Evolutionary conservation across 1,140 invertebrate species (phyloP).

Genomic region (Mizuhopecten yessoensis): DNA sequence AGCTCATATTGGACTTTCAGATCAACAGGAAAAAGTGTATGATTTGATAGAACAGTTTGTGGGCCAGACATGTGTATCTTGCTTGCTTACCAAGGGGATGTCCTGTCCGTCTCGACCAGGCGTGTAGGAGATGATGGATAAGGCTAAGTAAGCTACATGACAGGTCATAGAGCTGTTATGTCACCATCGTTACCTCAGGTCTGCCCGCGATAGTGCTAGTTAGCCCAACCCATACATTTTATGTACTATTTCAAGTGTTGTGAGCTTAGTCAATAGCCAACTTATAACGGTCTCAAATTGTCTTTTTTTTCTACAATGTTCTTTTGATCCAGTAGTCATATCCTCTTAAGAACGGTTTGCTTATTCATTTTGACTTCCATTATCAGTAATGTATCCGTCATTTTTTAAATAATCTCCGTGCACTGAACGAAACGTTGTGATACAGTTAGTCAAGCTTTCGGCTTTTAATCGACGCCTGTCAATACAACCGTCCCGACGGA

Average conservation of each 20-base stretch:
- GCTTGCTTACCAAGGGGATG: background rate
- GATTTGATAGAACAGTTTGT: background rate
- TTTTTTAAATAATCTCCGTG: background rate
- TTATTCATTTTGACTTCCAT: too few relatives aligned
- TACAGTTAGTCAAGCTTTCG: background rate
- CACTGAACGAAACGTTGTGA: background rate
- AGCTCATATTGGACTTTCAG: background rate
- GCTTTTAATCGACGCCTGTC: background rate
- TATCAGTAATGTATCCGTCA: too few relatives aligned
- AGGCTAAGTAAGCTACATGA: background rate
- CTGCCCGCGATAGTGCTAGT: conserved; percentile 15
- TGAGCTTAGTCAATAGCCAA: background rate
- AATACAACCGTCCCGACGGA: background rate
- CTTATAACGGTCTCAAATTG: too few relatives aligned
- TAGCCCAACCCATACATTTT: too few relatives aligned
- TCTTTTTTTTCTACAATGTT: too few relatives aligned
- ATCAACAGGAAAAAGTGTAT: background rate
- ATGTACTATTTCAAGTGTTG: background rate
- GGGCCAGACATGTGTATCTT: background rate
- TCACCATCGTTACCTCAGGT: background rate
- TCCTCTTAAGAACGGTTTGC: too few relatives aligned
- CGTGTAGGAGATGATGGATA: background rate
- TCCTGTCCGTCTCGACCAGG: background rate
- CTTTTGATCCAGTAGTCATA: too few relatives aligned
- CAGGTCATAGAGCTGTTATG: conserved; percentile 1